Evolutionary conservation across 2,113 vertebrate genomes (phyloP).

Genomic region (Saimiri boliviensis): DNA sequence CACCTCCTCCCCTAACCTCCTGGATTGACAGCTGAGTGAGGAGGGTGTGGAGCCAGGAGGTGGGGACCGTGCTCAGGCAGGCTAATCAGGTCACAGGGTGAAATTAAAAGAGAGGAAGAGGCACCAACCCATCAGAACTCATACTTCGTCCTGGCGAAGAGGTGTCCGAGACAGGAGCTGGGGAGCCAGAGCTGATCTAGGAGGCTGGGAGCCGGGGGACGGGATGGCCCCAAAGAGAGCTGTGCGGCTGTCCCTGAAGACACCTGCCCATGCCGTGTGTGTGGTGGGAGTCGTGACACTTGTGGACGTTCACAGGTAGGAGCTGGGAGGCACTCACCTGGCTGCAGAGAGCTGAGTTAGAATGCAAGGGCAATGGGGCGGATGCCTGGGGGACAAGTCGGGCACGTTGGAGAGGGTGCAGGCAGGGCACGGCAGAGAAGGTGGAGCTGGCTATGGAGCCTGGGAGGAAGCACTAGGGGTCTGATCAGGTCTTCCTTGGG

Average conservation of each 20-base stretch:
- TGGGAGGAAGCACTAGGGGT: neutral
- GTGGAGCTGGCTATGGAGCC: neutral
- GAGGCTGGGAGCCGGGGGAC: neutral
- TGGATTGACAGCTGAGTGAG: slow-evolving; percentile 14
- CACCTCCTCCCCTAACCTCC: neutral
- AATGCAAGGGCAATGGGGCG: fast-evolving
- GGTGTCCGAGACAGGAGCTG: slow-evolving; percentile 30
- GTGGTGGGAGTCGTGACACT: slow-evolving; percentile 75
- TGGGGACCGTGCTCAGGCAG: slow-evolving; percentile 70
- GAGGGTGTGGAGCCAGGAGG: slow-evolving; percentile 73
- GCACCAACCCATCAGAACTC: neutral
- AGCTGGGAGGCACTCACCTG: fast-evolving
- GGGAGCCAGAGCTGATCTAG: neutral
- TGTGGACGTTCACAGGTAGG: slow-evolving; percentile 78
- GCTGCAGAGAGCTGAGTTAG: neutral
- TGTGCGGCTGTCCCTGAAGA: slow-evolving; percentile 76
- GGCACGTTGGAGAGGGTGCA: neutral
- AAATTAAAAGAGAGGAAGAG: slow-evolving; percentile 79
- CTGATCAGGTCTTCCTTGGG: neutral
- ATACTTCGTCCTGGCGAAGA: neutral
- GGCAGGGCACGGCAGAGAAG: neutral
- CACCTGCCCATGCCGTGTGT: slow-evolving; percentile 65
- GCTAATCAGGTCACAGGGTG: slow-evolving; percentile 71
- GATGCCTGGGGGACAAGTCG: fast-evolving
- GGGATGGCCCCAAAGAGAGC: slow-evolving; percentile 71